Base-by-base conservation (phyloP, 2,797 vertebrate genomes). In the Macroramphosus scolopax region DNA sequence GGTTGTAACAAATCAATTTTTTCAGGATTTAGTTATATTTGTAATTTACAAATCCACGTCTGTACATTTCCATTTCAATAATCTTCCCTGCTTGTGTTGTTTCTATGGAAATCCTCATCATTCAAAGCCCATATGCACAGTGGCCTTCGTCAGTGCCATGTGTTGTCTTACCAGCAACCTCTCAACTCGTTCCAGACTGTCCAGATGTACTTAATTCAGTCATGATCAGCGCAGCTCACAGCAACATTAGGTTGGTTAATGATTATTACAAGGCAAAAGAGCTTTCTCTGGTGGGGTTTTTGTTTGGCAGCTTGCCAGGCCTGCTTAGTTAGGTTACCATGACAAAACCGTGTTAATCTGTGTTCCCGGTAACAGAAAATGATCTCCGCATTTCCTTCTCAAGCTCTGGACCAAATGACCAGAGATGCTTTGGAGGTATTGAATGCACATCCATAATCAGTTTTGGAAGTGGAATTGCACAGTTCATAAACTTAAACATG, bases 231-330 rank as follows among this genome's bases (percentile, higher is more conserved):
- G 65, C 60, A 22, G 65, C 77, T 68, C 56, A 9, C 39, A 45
- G 67, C 62, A 57, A 25, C 71, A 62, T 67, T 63, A 51, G 59
- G 54, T 46, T 63, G 63, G 45, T 65, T 80, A 74, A 76, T 83
- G 70, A 68, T 79, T 74, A 78, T 84, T 78, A 68, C 72, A 63
- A 57, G 76, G 67, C 70, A 63, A 71, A 69, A 73, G 58, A 72
- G 43, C 64, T 72, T 61, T 45, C 63, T 75, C 51, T 70, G 43
- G 48, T 54, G 47, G 67, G 51, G 38, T n/a, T 20, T 44, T 62
- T 58, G 50, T 67, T 64, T 25, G 38, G 75, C 71, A 78, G 63
- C 62, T 69, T 38, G 45, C 69, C 78, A 63, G 63, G 39, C 62
- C 64, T 56, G 18, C 68, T 66, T 25, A 45, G 44, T 63, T 49